Conservation (phyloP, 37 sponge, comb jelly and placozoan genomes). For the Theonella swinhoei region DNA sequence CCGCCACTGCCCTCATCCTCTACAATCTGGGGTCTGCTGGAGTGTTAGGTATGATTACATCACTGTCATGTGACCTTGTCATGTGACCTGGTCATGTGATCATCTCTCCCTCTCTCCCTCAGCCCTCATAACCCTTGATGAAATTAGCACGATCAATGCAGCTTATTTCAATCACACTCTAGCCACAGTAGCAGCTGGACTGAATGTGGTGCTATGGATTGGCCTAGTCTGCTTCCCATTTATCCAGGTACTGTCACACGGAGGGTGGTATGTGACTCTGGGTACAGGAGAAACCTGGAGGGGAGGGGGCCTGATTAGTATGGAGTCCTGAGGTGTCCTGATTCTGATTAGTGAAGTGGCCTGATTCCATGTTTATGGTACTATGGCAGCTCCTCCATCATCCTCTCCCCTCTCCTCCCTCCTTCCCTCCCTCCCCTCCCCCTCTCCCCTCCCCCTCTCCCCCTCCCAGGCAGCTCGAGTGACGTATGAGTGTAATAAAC, state of each 20-base stretch:
- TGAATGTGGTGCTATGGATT: conserved; percentile 56
- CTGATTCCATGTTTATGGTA: too few species aligned
- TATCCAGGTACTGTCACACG: conserved; percentile 69
- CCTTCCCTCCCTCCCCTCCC: too few species aligned
- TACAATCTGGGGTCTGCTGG: conserved; percentile 66
- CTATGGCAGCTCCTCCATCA: too few species aligned
- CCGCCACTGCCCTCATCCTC: conserved; percentile 59
- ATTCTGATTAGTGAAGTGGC: too few species aligned
- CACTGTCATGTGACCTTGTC: not conserved
- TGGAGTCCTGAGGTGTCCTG: too few species aligned
- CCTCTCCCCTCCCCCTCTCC: not conserved
- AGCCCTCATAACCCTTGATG: conserved; percentile 18
- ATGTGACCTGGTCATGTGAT: not conserved
- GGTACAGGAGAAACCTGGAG: too few species aligned
- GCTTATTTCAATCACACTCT: not conserved
- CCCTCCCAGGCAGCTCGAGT: conserved; percentile 68
- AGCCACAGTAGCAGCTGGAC: conserved; percentile 2
- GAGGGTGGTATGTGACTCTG: too few species aligned
- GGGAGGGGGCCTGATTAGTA: too few species aligned
- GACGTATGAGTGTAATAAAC: conserved; percentile 43
- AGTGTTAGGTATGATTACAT: conserved; percentile 20
- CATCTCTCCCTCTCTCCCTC: not conserved
- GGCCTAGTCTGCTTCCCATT: conserved; percentile 56
- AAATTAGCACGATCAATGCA: conserved; percentile 1
- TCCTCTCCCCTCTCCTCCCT: too few species aligned